Percentiles rank a stretch among this genome's conserved stretches.
Conservation (phyloP, 2,113 vertebrate genomes). For the Colistium nudipinnis region DNA sequence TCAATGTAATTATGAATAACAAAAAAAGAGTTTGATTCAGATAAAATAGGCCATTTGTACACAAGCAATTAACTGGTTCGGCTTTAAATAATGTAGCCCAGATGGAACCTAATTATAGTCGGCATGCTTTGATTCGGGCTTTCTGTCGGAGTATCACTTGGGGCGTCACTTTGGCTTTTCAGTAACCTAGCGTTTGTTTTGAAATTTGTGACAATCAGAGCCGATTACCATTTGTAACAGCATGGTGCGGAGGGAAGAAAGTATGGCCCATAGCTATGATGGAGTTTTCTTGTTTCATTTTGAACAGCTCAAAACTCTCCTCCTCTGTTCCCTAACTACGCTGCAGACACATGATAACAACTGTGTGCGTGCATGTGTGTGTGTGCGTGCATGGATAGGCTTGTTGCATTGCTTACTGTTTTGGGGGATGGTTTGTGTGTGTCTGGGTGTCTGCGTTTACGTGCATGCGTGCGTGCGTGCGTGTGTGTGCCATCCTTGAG, state of each 20-base stretch:
- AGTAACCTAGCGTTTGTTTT: conserved; percentile 82
- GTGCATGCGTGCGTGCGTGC: conserved; percentile 4
- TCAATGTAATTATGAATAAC: conserved; percentile 80
- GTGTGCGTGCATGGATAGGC: conserved; percentile 10
- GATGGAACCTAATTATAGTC: conserved; percentile 86
- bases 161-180: conserved; percentile 80
- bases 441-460: conserved; percentile 6
- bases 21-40: conserved; percentile 81
- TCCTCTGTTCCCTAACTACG: conserved; percentile 60
- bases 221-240: conserved; percentile 79
- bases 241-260: conserved; percentile 71
- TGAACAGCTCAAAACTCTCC: conserved; percentile 66
- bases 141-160: conserved; percentile 77
- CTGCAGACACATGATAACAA: conserved; percentile 74
- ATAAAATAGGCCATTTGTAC: conserved; percentile 84
- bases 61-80: conserved; percentile 83
- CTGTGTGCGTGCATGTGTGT: conserved; percentile 26
- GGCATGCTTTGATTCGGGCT: conserved; percentile 81
- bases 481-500: conserved; percentile 29
- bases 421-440: conserved; percentile 14
- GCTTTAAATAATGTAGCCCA: conserved; percentile 83
- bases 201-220: conserved; percentile 82
- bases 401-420: conserved; percentile 17
- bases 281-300: conserved; percentile 76
- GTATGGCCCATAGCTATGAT: conserved; percentile 78